phyloP scores from a whole-genome alignment of 2,797 vertebrate species.

The Acanthurus lineatus region DNA sequence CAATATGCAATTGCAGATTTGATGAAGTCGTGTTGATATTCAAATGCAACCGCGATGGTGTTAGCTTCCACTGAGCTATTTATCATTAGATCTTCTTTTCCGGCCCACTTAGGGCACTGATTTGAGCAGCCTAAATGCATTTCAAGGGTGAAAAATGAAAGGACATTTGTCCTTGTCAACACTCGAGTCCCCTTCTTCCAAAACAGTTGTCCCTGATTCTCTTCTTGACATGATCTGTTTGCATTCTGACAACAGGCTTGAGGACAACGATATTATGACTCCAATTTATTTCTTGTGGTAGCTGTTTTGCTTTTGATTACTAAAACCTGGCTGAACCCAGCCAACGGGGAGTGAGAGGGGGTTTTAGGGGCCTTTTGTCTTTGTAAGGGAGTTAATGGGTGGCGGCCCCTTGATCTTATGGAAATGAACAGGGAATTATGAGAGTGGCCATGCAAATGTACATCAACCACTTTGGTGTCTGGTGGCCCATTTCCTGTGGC shows the following conservation, averaged over 20 bases:
- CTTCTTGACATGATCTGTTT: conserved; percentile 81
- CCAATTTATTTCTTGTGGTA: conserved; percentile 60
- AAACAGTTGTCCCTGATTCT: conserved; percentile 71
- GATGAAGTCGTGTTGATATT: conserved; percentile 86
- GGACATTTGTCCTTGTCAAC: conserved; percentile 79
- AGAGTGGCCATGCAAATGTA: conserved; percentile 86
- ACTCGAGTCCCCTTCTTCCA: conserved; percentile 71
- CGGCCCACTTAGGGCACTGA: conserved; percentile 76
- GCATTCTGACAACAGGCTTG: conserved; percentile 67
- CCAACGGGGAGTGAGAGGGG: conserved; percentile 73
- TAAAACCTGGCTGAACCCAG: conserved; percentile 72
- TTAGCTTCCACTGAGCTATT: conserved; percentile 76
- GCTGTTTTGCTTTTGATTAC: conserved; percentile 75
- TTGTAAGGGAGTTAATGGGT: conserved; percentile 86
- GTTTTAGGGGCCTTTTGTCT: conserved; percentile 83
- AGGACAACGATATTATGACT: conserved; percentile 66
- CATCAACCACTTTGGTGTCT: conserved; percentile 86
- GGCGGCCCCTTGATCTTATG: conserved; percentile 86
- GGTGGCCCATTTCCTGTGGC: conserved; percentile 85
- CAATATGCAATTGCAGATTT: conserved; percentile 82
- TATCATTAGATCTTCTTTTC: conserved; percentile 79
- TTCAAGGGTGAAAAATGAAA: conserved; percentile 81
- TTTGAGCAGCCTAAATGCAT: conserved; percentile 77
- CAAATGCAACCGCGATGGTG: conserved; percentile 72
- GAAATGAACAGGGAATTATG: conserved; percentile 86